phyloP scores from a whole-genome alignment of 2,888 invertebrate genomes.

The Plusia festucae region DNA sequence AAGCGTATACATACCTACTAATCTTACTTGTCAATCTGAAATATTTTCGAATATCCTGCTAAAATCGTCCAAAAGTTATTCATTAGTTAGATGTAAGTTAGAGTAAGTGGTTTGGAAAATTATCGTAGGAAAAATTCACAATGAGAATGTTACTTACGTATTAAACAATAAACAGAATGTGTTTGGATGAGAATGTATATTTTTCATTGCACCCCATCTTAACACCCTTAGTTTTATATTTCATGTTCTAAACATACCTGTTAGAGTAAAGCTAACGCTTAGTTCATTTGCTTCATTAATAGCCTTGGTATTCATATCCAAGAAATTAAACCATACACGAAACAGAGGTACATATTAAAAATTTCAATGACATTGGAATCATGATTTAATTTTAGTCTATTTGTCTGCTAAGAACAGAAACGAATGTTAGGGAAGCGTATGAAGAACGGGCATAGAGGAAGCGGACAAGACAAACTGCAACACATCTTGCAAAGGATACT shows the following conservation, averaged over 20 bases:
- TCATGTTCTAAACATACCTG: neutral
- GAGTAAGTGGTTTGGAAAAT: conserved; percentile 84
- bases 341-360: neutral
- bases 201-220: conserved; percentile 30
- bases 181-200: conserved; percentile 77
- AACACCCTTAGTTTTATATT: neutral
- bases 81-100: conserved; percentile 80
- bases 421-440: no score
- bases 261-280: neutral
- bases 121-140: conserved; percentile 80
- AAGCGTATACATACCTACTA: conserved; percentile 36
- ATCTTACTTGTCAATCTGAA: conserved; percentile 45
- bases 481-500: no score
- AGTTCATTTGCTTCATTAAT: neutral
- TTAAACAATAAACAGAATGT: conserved; percentile 83
- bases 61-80: conserved; percentile 84
- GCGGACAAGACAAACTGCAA: no score
- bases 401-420: no score
- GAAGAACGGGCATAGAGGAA: no score
- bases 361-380: no score
- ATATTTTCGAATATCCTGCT: conserved; percentile 56
- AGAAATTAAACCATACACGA: no score
- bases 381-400: no score
- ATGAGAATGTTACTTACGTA: conserved; percentile 81
- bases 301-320: no score